Conservation (phyloP, 2,888 invertebrate species). For the Stenodera caucasica region DNA sequence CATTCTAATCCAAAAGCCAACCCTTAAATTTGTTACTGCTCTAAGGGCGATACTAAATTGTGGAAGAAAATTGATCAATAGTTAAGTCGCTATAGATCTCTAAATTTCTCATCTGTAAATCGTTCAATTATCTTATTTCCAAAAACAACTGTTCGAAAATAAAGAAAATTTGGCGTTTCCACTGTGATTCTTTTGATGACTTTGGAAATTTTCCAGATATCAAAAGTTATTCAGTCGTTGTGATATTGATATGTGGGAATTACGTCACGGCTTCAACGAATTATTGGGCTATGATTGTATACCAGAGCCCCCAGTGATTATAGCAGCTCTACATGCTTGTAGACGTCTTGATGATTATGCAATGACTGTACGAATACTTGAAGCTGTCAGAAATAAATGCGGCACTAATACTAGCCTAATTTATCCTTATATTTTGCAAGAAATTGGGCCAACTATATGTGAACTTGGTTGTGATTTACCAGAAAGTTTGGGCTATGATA, state of each 20-base stretch:
- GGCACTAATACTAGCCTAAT: slow-evolving; percentile 72
- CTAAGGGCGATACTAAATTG: no score
- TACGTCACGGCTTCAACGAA: slow-evolving; percentile 61
- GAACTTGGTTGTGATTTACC: slow-evolving; percentile 93
- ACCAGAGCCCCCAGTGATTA: slow-evolving; percentile 63
- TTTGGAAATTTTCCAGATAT: slow-evolving; percentile 61
- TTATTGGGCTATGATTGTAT: slow-evolving; percentile 62
- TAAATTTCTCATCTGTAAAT: no score
- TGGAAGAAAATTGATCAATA: no score
- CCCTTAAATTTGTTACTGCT: no score
- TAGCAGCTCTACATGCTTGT: slow-evolving; percentile 64
- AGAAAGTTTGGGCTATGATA: slow-evolving; percentile 94
- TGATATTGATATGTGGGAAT: slow-evolving; percentile 86
- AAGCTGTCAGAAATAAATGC: slow-evolving; percentile 88
- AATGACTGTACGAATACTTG: slow-evolving; percentile 75
- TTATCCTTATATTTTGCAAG: slow-evolving; percentile 85
- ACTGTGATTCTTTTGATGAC: neutral
- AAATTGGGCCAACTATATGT: slow-evolving; percentile 85
- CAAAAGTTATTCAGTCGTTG: slow-evolving; percentile 79
- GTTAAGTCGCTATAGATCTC: no score
- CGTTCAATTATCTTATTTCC: neutral
- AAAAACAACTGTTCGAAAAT: neutral
- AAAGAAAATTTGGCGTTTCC: neutral
- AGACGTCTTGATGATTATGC: slow-evolving; percentile 68
- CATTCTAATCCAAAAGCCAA: no score